These are phyloP conservation scores for Eublepharis macularius DNA, from an alignment of 2,113 vertebrate genomes.

Conservation along the genomic window DNA sequence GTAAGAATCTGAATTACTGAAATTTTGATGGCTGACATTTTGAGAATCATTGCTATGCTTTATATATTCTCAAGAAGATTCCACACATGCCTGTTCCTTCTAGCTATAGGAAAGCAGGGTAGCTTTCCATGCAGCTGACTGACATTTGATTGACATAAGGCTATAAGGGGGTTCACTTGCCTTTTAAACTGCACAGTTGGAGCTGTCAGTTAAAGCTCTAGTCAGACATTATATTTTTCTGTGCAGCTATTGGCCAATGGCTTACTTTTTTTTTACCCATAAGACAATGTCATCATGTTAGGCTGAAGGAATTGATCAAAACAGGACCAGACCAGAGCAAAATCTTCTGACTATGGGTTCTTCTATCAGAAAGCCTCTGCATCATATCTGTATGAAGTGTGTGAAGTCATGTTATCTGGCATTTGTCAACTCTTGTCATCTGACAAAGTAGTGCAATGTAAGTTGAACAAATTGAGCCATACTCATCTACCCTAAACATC, in stretches of 20 bases:
- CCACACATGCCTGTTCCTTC: not conserved
- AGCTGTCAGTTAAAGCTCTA: slow-evolving; percentile 25
- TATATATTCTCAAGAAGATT: slow-evolving; percentile 15
- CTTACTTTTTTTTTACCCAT: not conserved
- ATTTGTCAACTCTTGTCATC: not conserved
- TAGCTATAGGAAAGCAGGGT: not conserved
- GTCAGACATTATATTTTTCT: not conserved
- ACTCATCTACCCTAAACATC: not conserved
- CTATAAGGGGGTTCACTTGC: slow-evolving; percentile 6
- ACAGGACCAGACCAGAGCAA: not conserved
- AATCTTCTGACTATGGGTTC: not conserved
- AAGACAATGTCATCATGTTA: not conserved
- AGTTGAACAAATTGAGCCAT: not conserved
- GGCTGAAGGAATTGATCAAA: not conserved
- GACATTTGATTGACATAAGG: slow-evolving; percentile 31
- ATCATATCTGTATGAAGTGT: not conserved
- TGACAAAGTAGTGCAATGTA: not conserved
- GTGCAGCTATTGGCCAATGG: slow-evolving; percentile 1
- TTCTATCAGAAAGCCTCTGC: not conserved
- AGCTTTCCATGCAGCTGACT: slow-evolving; percentile 29
- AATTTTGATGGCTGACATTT: slow-evolving; percentile 6
- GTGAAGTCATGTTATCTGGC: not conserved
- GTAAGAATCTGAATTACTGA: slow-evolving; percentile 9
- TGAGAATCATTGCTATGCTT: not conserved
- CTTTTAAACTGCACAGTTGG: slow-evolving; percentile 21